phyloP scores from a whole-genome alignment of 1,140 invertebrate species.

The Agrypnia vestita region DNA sequence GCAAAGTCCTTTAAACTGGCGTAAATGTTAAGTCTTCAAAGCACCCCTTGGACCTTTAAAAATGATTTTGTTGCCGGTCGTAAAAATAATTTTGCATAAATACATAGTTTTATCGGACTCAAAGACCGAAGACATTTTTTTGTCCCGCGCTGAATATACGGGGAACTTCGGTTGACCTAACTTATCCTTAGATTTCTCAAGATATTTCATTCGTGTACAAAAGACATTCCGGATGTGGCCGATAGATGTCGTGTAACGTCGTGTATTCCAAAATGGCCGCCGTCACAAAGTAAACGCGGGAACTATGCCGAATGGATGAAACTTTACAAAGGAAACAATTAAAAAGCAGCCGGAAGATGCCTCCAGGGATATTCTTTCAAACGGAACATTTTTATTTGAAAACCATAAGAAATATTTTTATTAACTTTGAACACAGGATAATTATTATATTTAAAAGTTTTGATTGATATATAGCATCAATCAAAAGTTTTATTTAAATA shows the following conservation, averaged over 20 bases:
- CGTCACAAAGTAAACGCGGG: not conserved
- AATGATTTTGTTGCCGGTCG: too few species aligned
- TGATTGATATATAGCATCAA: too few species aligned
- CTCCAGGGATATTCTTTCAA: slow-evolving; percentile 1
- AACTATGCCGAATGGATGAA: slow-evolving; percentile 14
- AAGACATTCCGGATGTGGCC: not conserved
- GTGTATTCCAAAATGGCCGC: not conserved
- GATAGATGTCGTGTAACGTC: slow-evolving; percentile 8
- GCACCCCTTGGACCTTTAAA: not conserved
- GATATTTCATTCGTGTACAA: too few species aligned
- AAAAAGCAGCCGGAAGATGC: slow-evolving; percentile 2
- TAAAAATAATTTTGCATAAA: too few species aligned
- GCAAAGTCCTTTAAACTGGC: slow-evolving; percentile 8
- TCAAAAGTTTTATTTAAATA: too few species aligned
- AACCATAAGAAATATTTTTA: not conserved
- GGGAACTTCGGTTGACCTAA: too few species aligned
- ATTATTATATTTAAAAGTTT: too few species aligned
- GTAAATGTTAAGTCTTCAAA: slow-evolving; percentile 9
- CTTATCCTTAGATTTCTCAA: too few species aligned
- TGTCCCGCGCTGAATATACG: too few species aligned
- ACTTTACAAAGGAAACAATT: slow-evolving; percentile 22
- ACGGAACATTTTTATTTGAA: slow-evolving; percentile 9
- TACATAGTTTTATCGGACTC: too few species aligned
- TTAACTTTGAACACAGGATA: not conserved
- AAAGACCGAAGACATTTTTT: too few species aligned